A percentile compares a stretch with the other conserved stretches of the same genome.
Evolutionary conservation across 1,140 invertebrate genomes (phyloP).

Genomic region (Neuroterus valhalla): DNA sequence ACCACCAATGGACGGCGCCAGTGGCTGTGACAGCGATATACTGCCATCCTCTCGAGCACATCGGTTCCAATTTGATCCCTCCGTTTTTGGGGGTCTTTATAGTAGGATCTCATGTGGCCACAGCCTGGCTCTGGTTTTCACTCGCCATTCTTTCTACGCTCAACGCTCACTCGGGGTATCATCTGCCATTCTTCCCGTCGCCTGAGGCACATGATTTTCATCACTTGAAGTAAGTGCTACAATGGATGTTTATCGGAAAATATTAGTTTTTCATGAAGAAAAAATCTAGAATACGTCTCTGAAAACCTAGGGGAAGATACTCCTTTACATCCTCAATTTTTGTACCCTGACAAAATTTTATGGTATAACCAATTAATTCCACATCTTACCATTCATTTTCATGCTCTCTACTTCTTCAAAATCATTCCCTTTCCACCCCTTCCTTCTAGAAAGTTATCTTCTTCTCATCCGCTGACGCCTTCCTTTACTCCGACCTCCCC

Average conservation of each 20-base stretch:
- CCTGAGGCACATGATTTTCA: conserved; percentile 95
- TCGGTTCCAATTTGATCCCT: conserved; percentile 88
- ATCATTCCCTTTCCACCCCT: too few relatives aligned
- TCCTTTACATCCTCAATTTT: too few relatives aligned
- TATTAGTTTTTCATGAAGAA: too few relatives aligned
- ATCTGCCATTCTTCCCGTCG: conserved; percentile 91
- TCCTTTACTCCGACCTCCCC: too few relatives aligned
- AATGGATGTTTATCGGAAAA: background rate
- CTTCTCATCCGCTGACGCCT: too few relatives aligned
- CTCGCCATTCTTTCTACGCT: conserved; percentile 87
- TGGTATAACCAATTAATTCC: rapidly evolving
- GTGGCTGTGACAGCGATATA: conserved; percentile 89
- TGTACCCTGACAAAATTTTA: too few relatives aligned
- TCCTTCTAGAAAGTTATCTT: too few relatives aligned
- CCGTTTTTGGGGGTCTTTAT: conserved; percentile 87
- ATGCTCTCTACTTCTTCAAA: too few relatives aligned
- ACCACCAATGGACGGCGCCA: conserved; percentile 91
- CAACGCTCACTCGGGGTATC: conserved; percentile 92
- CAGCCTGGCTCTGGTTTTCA: conserved; percentile 89
- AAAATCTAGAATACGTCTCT: too few relatives aligned
- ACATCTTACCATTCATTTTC: too few relatives aligned
- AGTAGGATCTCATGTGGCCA: conserved; percentile 88
- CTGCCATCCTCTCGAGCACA: conserved; percentile 91
- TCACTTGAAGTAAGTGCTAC: conserved; percentile 85
- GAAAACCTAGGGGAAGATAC: too few relatives aligned